phyloP scores from a whole-genome alignment of 2,888 invertebrate species.

The Amphimallon solstitiale region DNA sequence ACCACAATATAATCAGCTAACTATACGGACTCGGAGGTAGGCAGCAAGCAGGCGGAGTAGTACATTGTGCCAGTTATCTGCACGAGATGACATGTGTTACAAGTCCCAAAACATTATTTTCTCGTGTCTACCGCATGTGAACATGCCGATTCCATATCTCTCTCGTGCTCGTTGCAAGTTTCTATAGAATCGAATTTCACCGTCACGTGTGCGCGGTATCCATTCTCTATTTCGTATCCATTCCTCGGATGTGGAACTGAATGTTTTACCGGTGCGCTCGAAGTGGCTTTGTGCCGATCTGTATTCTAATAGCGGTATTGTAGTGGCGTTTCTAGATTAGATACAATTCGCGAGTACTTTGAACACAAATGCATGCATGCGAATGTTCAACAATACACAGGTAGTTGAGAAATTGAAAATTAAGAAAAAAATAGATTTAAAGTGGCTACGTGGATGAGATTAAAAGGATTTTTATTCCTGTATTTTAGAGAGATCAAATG shows the following conservation, averaged over 20 bases:
- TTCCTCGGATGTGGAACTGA: conserved; percentile 6
- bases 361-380: no score
- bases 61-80: conserved; percentile 20
- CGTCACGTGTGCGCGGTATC: background rate
- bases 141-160: background rate
- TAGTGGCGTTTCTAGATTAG: conserved; percentile 2
- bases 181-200: background rate
- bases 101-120: background rate
- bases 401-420: background rate
- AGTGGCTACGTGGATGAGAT: background rate
- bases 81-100: conserved; percentile 23
- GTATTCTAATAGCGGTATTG: conserved; percentile 14
- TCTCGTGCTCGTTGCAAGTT: background rate
- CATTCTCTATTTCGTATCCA: background rate
- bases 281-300: conserved; percentile 8
- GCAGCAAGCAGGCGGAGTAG: conserved; percentile 1
- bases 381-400: background rate
- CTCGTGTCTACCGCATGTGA: background rate
- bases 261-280: conserved; percentile 9
- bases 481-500: no score
- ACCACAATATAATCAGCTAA: background rate
- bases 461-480: no score
- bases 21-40: background rate
- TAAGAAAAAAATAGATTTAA: conserved; percentile 5
- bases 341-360: background rate